Percentiles rank a stretch among this genome's conserved stretches.
These are phyloP conservation scores for Atta texana DNA, from an alignment of 1,140 invertebrate species.

Conservation along the genomic window DNA sequence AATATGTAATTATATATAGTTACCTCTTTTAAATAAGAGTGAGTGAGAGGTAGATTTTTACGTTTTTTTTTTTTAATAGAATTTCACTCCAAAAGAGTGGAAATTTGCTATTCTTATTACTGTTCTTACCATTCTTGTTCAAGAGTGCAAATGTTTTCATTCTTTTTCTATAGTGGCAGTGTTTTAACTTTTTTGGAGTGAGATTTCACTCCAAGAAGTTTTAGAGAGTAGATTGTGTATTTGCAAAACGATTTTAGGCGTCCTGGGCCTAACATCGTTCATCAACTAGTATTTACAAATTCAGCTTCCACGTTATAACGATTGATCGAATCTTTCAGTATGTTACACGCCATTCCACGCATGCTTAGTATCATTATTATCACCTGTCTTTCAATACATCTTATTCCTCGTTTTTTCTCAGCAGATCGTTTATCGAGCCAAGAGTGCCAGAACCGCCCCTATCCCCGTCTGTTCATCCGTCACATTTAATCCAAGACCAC, in stretches of 20 bases:
- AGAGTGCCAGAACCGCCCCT: background rate
- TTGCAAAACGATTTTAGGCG: background rate
- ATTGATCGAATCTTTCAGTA: background rate
- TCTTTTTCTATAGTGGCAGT: too few relatives aligned
- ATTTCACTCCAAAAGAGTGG: too few relatives aligned
- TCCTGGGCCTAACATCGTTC: background rate
- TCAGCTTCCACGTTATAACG: background rate
- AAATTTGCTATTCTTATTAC: too few relatives aligned
- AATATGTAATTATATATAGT: too few relatives aligned
- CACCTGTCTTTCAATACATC: constrained; percentile 70
- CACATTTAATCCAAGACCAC: constrained; percentile 84
- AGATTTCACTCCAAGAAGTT: too few relatives aligned
- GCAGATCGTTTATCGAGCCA: constrained; percentile 13
- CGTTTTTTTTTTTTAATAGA: too few relatives aligned
- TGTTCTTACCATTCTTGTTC: too few relatives aligned
- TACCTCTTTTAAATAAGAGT: too few relatives aligned
- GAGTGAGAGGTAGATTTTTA: too few relatives aligned
- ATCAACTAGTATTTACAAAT: constrained; percentile 1
- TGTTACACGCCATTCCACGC: background rate
- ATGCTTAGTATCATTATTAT: constrained; percentile 37
- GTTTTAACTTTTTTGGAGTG: too few relatives aligned
- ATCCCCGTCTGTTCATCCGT: constrained; percentile 69
- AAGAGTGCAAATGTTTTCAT: too few relatives aligned
- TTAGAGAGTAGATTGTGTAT: background rate
- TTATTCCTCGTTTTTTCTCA: constrained; percentile 46